Conservation (phyloP, 2,888 invertebrate genomes). For the Leptopilina drosophilae region DNA sequence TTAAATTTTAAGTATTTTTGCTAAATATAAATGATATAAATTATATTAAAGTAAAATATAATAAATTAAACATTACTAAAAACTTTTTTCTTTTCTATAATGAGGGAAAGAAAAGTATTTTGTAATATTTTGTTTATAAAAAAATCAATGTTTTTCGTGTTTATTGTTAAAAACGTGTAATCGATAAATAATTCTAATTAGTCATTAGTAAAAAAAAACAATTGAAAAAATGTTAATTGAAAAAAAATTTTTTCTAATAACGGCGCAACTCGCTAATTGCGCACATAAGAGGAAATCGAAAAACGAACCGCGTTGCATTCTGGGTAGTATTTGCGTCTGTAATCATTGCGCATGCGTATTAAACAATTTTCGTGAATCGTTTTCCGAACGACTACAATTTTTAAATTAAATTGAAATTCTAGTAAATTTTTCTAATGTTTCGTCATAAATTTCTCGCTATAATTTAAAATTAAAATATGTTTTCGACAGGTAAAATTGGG, state of each 20-base stretch:
- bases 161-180: not conserved
- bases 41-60: too few species aligned
- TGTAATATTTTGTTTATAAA: not conserved
- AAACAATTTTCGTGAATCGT: not conserved
- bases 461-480: not conserved
- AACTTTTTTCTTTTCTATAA: too few species aligned
- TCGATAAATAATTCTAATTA: not conserved
- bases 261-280: conserved; percentile 51
- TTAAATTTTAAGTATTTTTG: too few species aligned
- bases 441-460: not conserved
- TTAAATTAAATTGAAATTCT: not conserved
- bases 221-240: conserved; percentile 5
- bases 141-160: not conserved
- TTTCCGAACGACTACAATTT: not conserved
- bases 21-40: too few species aligned
- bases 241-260: not conserved
- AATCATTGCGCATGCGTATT: conserved; percentile 66
- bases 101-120: too few species aligned
- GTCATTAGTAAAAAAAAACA: not conserved
- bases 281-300: conserved; percentile 55
- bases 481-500: not conserved
- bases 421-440: not conserved
- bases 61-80: too few species aligned
- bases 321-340: conserved; percentile 67
- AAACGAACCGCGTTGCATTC: conserved; percentile 60